These are phyloP conservation scores for Erythrocercus mccallii DNA, from an alignment of 2,113 vertebrate species.

Conservation along the genomic window DNA sequence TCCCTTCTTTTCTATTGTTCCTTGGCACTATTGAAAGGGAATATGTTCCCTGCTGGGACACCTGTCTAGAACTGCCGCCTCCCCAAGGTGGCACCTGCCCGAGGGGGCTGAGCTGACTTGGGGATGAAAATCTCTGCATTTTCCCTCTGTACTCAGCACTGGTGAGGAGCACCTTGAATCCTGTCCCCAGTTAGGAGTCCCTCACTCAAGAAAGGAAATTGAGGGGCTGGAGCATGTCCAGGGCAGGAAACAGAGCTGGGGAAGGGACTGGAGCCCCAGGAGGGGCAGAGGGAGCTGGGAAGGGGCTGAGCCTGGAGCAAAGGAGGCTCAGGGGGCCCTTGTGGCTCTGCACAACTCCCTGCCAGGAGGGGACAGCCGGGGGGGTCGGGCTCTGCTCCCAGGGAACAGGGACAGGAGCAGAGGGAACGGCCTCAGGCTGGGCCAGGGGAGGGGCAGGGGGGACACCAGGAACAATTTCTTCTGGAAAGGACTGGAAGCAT, in stretches of 20 bases:
- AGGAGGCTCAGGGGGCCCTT: not conserved
- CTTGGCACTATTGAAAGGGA: not conserved
- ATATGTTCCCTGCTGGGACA: not conserved
- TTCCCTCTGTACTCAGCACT: not conserved
- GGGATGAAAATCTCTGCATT: not conserved
- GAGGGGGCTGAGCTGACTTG: not conserved
- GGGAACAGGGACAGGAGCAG: not conserved
- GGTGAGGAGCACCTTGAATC: not conserved
- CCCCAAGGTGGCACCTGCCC: not conserved
- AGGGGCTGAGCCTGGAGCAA: not conserved
- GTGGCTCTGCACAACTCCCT: not conserved
- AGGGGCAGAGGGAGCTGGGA: not conserved
- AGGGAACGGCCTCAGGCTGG: not conserved
- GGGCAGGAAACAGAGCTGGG: rapidly evolving
- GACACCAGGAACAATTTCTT: rapidly evolving
- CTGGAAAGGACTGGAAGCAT: not conserved
- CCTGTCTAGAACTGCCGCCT: not conserved
- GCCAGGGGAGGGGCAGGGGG: rapidly evolving
- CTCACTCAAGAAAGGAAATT: not conserved
- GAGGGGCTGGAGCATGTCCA: rapidly evolving
- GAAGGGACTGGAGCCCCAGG: not conserved
- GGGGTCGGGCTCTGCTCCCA: not conserved
- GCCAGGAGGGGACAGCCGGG: not conserved
- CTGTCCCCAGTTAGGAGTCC: not conserved
- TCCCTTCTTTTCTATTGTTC: not conserved